These are phyloP conservation scores for Elephantulus edwardii DNA, from an alignment of 2,113 vertebrate species.

Conservation along the genomic window DNA sequence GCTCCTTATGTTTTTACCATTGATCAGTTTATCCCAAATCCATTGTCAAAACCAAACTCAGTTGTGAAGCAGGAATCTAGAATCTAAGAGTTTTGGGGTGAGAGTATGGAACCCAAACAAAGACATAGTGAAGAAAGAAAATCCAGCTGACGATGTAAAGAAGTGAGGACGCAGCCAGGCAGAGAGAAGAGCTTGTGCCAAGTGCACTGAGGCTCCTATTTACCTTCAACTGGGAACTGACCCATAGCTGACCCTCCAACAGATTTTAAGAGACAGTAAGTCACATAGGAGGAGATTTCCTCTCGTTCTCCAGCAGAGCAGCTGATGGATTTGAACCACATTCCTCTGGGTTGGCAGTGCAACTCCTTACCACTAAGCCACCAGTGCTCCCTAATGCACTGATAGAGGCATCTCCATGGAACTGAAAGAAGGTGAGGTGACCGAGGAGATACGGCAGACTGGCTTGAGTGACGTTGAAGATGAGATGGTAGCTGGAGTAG, in stretches of 20 bases:
- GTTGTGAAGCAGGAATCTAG: background rate
- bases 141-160: background rate
- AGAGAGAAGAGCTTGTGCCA: background rate
- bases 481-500: background rate
- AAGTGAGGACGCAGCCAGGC: background rate
- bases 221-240: too few species aligned
- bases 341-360: too few species aligned
- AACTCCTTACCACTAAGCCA: too few species aligned
- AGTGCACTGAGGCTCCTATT: background rate
- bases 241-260: too few species aligned
- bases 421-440: background rate
- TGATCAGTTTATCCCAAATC: conserved; percentile 28
- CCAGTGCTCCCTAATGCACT: too few species aligned
- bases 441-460: background rate
- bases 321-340: too few species aligned
- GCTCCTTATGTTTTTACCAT: conserved; percentile 1
- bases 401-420: too few species aligned
- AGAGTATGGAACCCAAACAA: background rate
- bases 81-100: background rate
- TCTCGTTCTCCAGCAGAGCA: too few species aligned
- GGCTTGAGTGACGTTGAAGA: background rate
- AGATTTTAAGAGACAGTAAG: too few species aligned
- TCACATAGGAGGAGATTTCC: too few species aligned
- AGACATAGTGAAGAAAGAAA: too few species aligned
- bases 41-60: background rate